Base-by-base conservation (phyloP, 2,797 vertebrate species). In the Characodon lateralis region DNA sequence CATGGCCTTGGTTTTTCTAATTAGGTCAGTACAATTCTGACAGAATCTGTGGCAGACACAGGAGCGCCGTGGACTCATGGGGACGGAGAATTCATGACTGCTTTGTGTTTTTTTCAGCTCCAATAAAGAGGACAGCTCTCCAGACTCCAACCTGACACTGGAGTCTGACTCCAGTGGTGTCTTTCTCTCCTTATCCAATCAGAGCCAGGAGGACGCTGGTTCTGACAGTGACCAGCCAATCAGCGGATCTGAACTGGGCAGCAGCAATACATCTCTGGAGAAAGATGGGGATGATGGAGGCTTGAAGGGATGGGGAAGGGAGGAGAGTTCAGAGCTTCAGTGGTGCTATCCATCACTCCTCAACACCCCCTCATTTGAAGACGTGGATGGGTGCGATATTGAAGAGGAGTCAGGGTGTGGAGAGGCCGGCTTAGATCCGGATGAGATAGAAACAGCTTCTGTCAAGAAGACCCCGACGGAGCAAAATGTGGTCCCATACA, bases 151-250 rank as follows among this genome's bases (percentile, higher is more conserved):
- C 83, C 77, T 94, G 7, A 95, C 94, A 0, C 71, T 95, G 72
- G 95, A 95, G 78, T 95, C 94, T 0, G 95, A 96, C 81, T 95
- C 95, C 74, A 95, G 95, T 31, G 95, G 95, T 16, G 79, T 96
- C 79, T 95, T 95, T 82, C 93, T 95, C 81, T 95, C 94, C 43
- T 88, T 94, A 79, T 95, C 94, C 81, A 95, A 94, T 87, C 94
- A 92, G 78, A 96, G 95, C 79, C 93, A 94, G 80, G 95, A 95
- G 63, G 94, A 95, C 43, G 80, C 87, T 0, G 91, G 92, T 51
- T 95, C 93, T 6, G 94, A 95, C 85, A 94, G 93, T 2, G 94
- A 95, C 84, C 92, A 92, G 75, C 93, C 91, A 76, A 88, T 93
- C 79, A 94, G 92, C 70, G 94, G 93, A 20, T 92, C 94, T 0